Conservation (phyloP, 2,797 vertebrate genomes). For the Heliangelus exortis region DNA sequence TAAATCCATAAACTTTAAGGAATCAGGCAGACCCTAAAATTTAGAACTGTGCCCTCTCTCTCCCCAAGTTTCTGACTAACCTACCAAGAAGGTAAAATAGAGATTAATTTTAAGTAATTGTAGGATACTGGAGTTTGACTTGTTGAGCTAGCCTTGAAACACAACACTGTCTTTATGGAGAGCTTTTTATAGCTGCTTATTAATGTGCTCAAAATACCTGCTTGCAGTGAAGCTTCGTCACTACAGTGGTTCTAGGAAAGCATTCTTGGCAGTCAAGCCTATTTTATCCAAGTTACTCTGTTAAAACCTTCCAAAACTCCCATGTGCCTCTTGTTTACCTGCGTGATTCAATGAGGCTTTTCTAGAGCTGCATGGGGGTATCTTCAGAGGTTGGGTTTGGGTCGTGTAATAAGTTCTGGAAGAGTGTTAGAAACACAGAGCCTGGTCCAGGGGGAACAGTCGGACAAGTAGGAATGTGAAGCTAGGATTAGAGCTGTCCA, state of each 20-base stretch:
- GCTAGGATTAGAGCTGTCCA: neutral
- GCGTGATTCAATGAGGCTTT: neutral
- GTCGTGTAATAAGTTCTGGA: neutral
- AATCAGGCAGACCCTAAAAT: neutral
- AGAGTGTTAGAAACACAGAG: neutral
- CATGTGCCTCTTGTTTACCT: neutral
- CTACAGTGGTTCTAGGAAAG: conserved; percentile 4
- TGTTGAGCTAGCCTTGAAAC: neutral
- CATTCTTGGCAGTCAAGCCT: neutral
- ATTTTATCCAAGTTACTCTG: neutral
- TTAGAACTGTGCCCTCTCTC: neutral
- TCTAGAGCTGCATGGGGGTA: neutral
- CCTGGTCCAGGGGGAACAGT: accelerated
- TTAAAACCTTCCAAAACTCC: neutral
- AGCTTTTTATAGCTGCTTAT: conserved; percentile 34
- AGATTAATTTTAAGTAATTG: conserved; percentile 23
- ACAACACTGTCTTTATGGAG: neutral
- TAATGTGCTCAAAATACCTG: conserved; percentile 26
- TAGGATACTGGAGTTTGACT: neutral
- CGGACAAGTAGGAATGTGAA: accelerated
- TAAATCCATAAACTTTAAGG: neutral
- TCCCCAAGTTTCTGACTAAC: conserved; percentile 5
- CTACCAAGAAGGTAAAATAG: neutral
- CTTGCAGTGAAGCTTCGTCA: neutral
- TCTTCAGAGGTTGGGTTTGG: neutral